These are phyloP conservation scores for Syngnathus rostellatus DNA, from an alignment of 2,797 vertebrate genomes.

Conservation along the genomic window DNA sequence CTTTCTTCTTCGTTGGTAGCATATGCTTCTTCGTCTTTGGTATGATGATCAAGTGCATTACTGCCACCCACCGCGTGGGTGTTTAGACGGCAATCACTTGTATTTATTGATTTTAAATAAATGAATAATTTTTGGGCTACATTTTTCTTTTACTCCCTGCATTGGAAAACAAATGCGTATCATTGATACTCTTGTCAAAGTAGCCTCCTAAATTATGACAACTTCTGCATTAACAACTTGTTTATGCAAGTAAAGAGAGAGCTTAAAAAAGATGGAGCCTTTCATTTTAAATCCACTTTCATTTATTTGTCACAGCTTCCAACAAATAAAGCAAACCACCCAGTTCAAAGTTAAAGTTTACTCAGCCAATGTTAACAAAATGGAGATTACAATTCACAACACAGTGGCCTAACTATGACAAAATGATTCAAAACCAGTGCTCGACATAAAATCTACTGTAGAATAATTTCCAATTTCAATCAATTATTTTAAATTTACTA, in stretches of 20 bases:
- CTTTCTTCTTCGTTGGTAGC: not conserved
- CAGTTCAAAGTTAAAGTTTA: not conserved
- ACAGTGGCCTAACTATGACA: not conserved
- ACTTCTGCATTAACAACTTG: too few relatives aligned
- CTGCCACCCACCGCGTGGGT: not conserved
- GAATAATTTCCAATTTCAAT: not conserved
- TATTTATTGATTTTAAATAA: not conserved
- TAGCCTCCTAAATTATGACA: not conserved
- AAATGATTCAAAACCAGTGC: constrained; percentile 14
- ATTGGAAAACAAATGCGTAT: too few relatives aligned
- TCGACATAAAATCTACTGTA: not conserved
- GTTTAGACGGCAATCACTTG: not conserved
- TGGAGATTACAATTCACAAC: constrained; percentile 6
- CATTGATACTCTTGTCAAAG: too few relatives aligned
- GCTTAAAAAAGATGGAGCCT: constrained; percentile 10
- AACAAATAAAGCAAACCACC: constrained; percentile 9
- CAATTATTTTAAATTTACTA: not conserved
- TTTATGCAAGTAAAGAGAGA: too few relatives aligned
- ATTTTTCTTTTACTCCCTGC: too few relatives aligned
- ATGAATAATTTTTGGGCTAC: not conserved
- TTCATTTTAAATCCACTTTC: constrained; percentile 31
- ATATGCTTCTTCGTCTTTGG: not conserved
- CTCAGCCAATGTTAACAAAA: constrained; percentile 9
- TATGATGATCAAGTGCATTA: too few relatives aligned
- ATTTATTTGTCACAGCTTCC: constrained; percentile 15